Evolutionary conservation across 1,140 invertebrate genomes (phyloP).

Genomic region (Calliphora vicina): DNA sequence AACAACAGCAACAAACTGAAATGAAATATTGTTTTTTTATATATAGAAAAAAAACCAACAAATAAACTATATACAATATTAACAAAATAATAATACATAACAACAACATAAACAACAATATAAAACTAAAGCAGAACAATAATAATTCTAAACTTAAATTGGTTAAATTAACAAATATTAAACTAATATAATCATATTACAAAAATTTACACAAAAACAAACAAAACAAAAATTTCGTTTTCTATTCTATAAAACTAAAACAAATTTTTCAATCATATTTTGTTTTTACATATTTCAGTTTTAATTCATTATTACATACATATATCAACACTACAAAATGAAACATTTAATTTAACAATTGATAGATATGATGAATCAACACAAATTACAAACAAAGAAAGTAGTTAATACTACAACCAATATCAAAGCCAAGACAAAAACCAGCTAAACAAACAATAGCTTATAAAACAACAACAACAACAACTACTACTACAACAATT

Average conservation of each 20-base stretch:
- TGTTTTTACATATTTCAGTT: background rate
- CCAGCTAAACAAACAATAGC: conserved; percentile 7
- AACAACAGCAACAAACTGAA: background rate
- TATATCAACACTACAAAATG: conserved; percentile 14
- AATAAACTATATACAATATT: background rate
- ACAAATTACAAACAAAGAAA: background rate
- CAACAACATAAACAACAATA: conserved; percentile 35
- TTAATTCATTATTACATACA: background rate
- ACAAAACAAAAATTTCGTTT: background rate
- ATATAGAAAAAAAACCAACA: background rate
- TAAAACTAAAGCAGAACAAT: conserved; percentile 14
- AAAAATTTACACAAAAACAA: background rate
- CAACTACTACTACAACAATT: background rate
- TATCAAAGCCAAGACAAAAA: background rate
- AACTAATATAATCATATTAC: background rate
- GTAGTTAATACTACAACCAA: background rate
- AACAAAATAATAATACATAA: too few species aligned
- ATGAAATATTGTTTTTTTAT: background rate
- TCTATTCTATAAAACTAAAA: background rate
- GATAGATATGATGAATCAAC: background rate
- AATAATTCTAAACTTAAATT: conserved; percentile 10
- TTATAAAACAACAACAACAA: too few species aligned
- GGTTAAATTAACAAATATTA: background rate
- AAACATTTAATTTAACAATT: background rate
- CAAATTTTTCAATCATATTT: background rate